These are phyloP conservation scores for Itoplectis maculator DNA, from an alignment of 2,888 invertebrate species.

Conservation along the genomic window DNA sequence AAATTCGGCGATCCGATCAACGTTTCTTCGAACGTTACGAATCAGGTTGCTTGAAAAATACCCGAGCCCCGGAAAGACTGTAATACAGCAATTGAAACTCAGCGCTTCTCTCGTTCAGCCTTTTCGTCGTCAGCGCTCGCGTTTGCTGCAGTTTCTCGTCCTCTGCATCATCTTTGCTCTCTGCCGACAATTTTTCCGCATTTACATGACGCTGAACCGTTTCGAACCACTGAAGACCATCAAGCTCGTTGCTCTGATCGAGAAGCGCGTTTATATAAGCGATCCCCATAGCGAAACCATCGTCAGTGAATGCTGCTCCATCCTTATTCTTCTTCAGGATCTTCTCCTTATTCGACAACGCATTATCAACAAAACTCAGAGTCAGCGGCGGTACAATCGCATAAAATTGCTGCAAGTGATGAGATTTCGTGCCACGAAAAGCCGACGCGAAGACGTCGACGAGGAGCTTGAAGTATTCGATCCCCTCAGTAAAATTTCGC, in stretches of 20 bases:
- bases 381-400: slow-evolving; percentile 97
- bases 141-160: slow-evolving; percentile 97
- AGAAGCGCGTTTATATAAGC: slow-evolving; percentile 97
- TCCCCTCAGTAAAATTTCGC: slow-evolving; percentile 94
- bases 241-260: slow-evolving; percentile 93
- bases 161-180: slow-evolving; percentile 86
- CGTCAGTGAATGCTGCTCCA: slow-evolving; percentile 97
- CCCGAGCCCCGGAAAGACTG: slow-evolving; percentile 96
- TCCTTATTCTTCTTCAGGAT: slow-evolving; percentile 95
- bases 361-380: slow-evolving; percentile 97
- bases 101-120: slow-evolving; percentile 86
- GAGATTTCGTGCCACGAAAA: slow-evolving; percentile 92
- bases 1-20: neutral
- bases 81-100: slow-evolving; percentile 97
- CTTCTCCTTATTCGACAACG: slow-evolving; percentile 95
- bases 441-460: slow-evolving; percentile 97
- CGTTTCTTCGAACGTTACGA: slow-evolving; percentile 43
- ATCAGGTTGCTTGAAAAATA: slow-evolving; percentile 92
- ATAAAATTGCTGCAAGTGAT: slow-evolving; percentile 96
- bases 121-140: slow-evolving; percentile 93
- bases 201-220: slow-evolving; percentile 91
- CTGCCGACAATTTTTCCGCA: slow-evolving; percentile 87
- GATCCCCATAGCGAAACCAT: slow-evolving; percentile 98
- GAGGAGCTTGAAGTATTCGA: slow-evolving; percentile 95
- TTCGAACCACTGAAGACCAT: slow-evolving; percentile 98